A percentile compares a stretch with the other conserved stretches of the same genome.
phyloP scores from a whole-genome alignment of 2,113 vertebrate genomes.

The Strix aluco region DNA sequence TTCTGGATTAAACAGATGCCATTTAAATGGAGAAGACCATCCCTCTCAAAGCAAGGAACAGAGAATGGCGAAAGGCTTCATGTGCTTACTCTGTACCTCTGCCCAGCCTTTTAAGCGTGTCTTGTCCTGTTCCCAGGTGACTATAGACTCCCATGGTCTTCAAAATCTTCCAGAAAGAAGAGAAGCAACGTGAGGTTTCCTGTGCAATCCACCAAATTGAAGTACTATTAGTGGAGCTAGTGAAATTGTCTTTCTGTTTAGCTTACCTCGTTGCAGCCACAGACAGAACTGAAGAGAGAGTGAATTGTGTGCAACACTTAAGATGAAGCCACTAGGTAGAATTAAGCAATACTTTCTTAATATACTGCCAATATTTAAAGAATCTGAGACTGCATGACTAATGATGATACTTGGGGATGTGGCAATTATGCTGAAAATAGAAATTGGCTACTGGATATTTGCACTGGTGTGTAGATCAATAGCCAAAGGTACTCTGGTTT shows the following conservation, averaged over 20 bases:
- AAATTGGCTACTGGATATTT: not conserved
- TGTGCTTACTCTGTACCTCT: not conserved
- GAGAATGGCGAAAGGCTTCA: not conserved
- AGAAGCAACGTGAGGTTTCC: not conserved
- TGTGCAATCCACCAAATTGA: not conserved
- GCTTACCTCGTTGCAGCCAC: not conserved
- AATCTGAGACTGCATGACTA: not conserved
- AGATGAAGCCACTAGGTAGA: not conserved
- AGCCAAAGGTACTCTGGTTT: not conserved
- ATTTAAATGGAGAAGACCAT: not conserved
- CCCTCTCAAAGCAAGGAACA: not conserved
- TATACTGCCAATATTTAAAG: not conserved
- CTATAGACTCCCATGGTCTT: not conserved
- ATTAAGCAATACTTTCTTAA: not conserved
- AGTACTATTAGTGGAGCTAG: not conserved
- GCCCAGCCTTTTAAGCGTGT: not conserved
- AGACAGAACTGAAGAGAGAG: not conserved
- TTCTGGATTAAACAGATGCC: not conserved
- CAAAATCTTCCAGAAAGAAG: not conserved
- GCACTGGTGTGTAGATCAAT: not conserved
- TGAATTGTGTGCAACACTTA: not conserved
- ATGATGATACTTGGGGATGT: not conserved
- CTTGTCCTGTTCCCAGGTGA: not conserved
- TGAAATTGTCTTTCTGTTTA: not conserved
- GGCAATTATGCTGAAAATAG: not conserved